Percentiles rank a stretch among this genome's conserved stretches.
Evolutionary conservation across 2,888 invertebrate genomes (phyloP).

Genomic region (Folsomia candida): DNA sequence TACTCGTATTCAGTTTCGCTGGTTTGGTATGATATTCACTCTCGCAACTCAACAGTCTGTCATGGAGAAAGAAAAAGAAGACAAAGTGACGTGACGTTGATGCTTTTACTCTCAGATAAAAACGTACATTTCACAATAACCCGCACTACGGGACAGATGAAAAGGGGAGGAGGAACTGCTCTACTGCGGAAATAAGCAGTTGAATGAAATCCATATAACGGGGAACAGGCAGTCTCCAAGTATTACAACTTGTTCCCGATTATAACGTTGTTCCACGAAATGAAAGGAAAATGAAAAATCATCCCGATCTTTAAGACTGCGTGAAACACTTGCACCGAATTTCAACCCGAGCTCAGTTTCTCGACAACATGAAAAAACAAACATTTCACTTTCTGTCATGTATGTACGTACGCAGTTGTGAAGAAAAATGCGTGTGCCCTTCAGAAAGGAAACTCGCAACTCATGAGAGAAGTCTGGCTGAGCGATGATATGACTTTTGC

Average conservation of each 20-base stretch:
- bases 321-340: too few species aligned
- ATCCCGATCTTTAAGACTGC: not conserved
- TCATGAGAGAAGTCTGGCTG: too few species aligned
- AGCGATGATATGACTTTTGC: too few species aligned
- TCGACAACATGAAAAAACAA: too few species aligned
- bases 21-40: not conserved
- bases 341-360: too few species aligned
- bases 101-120: not conserved
- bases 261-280: not conserved
- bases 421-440: too few species aligned
- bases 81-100: not conserved
- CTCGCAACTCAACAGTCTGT: not conserved
- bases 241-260: not conserved
- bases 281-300: not conserved
- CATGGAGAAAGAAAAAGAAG: not conserved
- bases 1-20: too few species aligned
- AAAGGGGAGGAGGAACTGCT: not conserved
- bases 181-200: not conserved
- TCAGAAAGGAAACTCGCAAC: too few species aligned
- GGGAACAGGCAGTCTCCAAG: not conserved
- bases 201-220: not conserved
- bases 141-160: not conserved
- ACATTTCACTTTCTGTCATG: too few species aligned
- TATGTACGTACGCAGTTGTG: too few species aligned
- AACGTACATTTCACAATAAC: not conserved